Evolutionary conservation across 1,140 invertebrate species (phyloP).

Genomic region (Neodiprion virginianus): DNA sequence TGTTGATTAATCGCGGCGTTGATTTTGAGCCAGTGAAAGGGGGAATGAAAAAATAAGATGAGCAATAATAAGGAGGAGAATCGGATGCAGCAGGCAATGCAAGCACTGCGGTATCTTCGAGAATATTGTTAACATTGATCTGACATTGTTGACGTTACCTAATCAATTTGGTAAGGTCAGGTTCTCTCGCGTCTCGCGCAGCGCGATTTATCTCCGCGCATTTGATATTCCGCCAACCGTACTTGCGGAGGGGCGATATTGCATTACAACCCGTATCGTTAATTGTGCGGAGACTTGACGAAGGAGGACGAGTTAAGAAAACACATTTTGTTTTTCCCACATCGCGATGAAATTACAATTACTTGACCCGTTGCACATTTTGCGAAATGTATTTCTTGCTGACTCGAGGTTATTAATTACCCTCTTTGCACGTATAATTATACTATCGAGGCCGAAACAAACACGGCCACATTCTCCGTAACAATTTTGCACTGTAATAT

Average conservation of each 20-base stretch:
- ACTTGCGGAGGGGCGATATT: not conserved
- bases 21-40: too few species aligned
- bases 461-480: too few species aligned
- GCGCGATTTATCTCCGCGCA: slow-evolving; percentile 30
- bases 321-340: slow-evolving; percentile 11
- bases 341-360: slow-evolving; percentile 7
- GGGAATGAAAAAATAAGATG: too few species aligned
- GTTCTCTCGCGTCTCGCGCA: slow-evolving; percentile 20
- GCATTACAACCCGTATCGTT: slow-evolving; percentile 10
- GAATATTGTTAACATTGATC: slow-evolving; percentile 38
- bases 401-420: too few species aligned
- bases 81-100: not conserved
- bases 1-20: not conserved
- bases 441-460: too few species aligned
- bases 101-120: not conserved
- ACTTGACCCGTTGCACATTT: not conserved
- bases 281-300: not conserved
- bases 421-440: too few species aligned
- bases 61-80: not conserved
- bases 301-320: too few species aligned
- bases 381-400: too few species aligned
- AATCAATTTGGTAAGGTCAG: slow-evolving; percentile 52
- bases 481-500: too few species aligned
- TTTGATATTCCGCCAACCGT: not conserved
- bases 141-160: slow-evolving; percentile 50